These are phyloP conservation scores for Brachionus sp. DNA, from an alignment of 1,140 invertebrate genomes.

Conservation along the genomic window DNA sequence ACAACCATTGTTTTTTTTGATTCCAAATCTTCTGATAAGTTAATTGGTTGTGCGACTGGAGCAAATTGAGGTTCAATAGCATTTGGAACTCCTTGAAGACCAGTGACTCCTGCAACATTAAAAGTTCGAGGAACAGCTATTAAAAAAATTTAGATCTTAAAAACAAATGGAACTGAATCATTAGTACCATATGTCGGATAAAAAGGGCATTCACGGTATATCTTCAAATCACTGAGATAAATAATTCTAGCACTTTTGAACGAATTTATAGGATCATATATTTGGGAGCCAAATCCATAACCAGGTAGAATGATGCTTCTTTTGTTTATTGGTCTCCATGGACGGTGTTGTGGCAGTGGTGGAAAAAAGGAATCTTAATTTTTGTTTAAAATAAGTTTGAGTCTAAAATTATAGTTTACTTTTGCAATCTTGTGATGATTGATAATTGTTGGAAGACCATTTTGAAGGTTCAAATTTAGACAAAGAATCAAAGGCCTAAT, in stretches of 20 bases:
- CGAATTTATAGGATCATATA: neutral
- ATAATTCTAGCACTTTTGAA: neutral
- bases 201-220: neutral
- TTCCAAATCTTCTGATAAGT: neutral
- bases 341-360: neutral
- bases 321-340: neutral
- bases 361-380: neutral
- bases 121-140: neutral
- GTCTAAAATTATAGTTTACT: neutral
- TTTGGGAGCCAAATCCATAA: neutral
- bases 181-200: neutral
- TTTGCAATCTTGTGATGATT: neutral
- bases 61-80: neutral
- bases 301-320: neutral
- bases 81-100: neutral
- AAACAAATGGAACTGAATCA: neutral
- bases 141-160: neutral
- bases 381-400: neutral
- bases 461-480: neutral
- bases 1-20: neutral
- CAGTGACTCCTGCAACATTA: neutral
- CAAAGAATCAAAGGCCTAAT: neutral
- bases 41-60: neutral
- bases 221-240: constrained; percentile 36
- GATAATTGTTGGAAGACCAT: neutral